Percentiles rank a stretch among this genome's conserved stretches.
Conservation (phyloP, 2,888 invertebrate species). For the Drosophila melanosoma region DNA sequence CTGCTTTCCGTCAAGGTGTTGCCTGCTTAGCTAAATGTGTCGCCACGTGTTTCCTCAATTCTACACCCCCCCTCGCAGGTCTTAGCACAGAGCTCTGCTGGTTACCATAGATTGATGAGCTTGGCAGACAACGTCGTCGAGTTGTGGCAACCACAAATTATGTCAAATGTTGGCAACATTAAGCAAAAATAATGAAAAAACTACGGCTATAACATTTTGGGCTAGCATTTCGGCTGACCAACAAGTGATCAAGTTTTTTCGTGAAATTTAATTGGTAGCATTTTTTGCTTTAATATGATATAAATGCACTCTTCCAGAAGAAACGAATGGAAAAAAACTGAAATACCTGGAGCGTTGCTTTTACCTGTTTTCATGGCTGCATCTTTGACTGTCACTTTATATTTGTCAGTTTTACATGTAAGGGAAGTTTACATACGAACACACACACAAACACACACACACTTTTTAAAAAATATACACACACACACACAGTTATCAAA, state of each 20-base stretch:
- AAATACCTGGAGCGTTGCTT: constrained; percentile 17
- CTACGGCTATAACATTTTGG: constrained; percentile 24
- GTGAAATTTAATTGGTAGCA: constrained; percentile 27
- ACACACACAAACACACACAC: constrained; percentile 5
- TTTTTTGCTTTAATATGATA: constrained; percentile 18
- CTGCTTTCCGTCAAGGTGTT: constrained; percentile 28
- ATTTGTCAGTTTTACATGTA: constrained; percentile 38
- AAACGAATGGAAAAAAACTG: background rate
- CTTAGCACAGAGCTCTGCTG: constrained; percentile 19
- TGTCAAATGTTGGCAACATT: constrained; percentile 44
- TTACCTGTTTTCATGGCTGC: constrained; percentile 35
- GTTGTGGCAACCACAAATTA: constrained; percentile 47
- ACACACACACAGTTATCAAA: constrained; percentile 16
- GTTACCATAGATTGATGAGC: constrained; percentile 60
- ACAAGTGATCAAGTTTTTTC: constrained; percentile 42
- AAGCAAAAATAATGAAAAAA: constrained; percentile 11
- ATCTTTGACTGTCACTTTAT: constrained; percentile 51
- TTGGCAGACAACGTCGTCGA: constrained; percentile 18
- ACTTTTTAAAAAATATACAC: background rate
- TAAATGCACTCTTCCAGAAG: constrained; percentile 7
- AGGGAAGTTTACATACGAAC: constrained; percentile 14
- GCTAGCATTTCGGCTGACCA: constrained; percentile 22
- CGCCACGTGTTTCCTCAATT: constrained; percentile 20
- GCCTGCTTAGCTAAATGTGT: constrained; percentile 29
- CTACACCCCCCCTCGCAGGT: too few relatives aligned